A percentile compares a stretch with the other conserved stretches of the same genome.
These are phyloP conservation scores for Neoseiulus cucumeris DNA, from an alignment of 1,140 invertebrate genomes.

Conservation along the genomic window DNA sequence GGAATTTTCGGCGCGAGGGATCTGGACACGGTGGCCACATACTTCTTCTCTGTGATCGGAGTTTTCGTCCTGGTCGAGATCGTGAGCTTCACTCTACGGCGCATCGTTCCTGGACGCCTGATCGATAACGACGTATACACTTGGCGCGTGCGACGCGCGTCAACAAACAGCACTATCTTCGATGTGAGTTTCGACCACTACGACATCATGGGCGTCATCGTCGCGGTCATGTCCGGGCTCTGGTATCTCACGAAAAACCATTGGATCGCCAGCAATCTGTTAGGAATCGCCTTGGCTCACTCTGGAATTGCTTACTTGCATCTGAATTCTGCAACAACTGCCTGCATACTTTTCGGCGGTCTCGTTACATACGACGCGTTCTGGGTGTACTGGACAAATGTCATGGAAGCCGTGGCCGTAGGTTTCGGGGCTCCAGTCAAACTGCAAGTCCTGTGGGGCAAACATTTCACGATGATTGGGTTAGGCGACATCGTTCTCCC, in stretches of 20 bases:
- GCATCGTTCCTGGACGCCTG: neutral
- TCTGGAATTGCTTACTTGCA: constrained; percentile 94
- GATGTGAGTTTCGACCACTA: constrained; percentile 79
- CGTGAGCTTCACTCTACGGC: constrained; percentile 16
- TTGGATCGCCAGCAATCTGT: constrained; percentile 97
- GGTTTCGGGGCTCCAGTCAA: constrained; percentile 98
- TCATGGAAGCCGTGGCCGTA: constrained; percentile 98
- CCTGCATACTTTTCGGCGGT: constrained; percentile 84
- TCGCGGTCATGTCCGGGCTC: constrained; percentile 58
- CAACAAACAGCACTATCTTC: constrained; percentile 32
- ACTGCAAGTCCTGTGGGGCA: constrained; percentile 76
- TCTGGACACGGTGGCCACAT: constrained; percentile 75
- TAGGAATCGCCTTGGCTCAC: constrained; percentile 92
- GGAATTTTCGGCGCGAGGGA: constrained; percentile 88
- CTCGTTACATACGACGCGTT: constrained; percentile 98
- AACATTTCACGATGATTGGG: constrained; percentile 95
- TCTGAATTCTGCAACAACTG: constrained; percentile 84
- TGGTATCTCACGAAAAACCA: constrained; percentile 94
- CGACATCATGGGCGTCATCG: constrained; percentile 60
- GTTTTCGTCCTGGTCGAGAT: constrained; percentile 76
- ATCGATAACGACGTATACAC: neutral
- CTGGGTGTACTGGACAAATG: constrained; percentile 97
- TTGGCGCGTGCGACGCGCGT: neutral
- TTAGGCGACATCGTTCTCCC: constrained; percentile 97
- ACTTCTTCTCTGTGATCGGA: constrained; percentile 88